Evolutionary conservation across 2,113 vertebrate species (phyloP).

Genomic region (Daboia siamensis): DNA sequence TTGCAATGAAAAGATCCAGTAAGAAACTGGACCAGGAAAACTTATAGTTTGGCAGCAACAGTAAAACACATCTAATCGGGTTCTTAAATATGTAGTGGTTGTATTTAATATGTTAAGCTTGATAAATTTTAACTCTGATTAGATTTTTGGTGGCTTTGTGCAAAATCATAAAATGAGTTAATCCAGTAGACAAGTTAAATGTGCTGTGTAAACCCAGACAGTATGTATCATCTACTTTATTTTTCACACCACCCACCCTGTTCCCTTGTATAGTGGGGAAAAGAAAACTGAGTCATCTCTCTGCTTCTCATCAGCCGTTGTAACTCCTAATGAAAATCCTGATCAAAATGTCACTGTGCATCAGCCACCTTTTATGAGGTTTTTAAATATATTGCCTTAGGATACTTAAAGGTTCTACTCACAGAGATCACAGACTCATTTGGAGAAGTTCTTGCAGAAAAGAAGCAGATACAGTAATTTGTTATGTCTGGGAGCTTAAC

Average conservation of each 20-base stretch:
- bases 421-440: not conserved
- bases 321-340: not conserved
- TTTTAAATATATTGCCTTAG: not conserved
- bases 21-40: no score
- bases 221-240: not conserved
- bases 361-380: not conserved
- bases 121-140: not conserved
- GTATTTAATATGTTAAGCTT: not conserved
- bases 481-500: not conserved
- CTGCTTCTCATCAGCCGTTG: not conserved
- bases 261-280: not conserved
- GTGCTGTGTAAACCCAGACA: not conserved
- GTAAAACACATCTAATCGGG: not conserved
- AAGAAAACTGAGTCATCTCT: not conserved
- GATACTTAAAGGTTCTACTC: not conserved
- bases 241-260: not conserved
- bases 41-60: not conserved
- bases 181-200: not conserved
- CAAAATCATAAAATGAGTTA: not conserved
- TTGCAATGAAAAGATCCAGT: not conserved
- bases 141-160: not conserved
- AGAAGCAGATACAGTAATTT: not conserved
- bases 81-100: not conserved
- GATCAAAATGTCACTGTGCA: not conserved
- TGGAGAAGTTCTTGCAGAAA: not conserved